Base-by-base conservation (phyloP, 2,113 vertebrate species). In the Phaethon lepturus region DNA sequence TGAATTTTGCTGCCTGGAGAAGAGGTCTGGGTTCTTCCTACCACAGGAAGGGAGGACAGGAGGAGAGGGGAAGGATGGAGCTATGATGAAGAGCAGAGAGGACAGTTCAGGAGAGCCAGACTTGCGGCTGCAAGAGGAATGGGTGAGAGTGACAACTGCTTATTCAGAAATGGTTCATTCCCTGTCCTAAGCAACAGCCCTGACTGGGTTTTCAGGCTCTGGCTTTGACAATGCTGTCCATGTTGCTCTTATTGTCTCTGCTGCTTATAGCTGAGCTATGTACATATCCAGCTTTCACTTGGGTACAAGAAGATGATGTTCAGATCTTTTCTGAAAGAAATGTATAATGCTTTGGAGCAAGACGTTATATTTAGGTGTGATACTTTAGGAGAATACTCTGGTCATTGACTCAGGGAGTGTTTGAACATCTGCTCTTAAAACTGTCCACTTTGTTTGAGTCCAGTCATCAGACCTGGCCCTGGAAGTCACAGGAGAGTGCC, bases 401-500 rank as follows among this genome's bases (percentile, higher is more conserved):
- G 26, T 77, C 53, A 60, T 69, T 58, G 33, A 73, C 33, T 84
- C 13, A 45, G 68, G 19, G 38, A 66, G 9, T 16, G 8, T 90
- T 85, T 84, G 59, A 81, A 66, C 11, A 60, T 78, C 77, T 58
- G 8, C 31, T 91, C 16, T 85, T 63, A 38, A 81, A 63, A 74
- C 9, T 25, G 26, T 62, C 38, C 7, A 38, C 14, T 90, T 85
- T 42, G 9, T 81, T 62, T 64, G 45, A 81, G 26, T 87, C 33
- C 17, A 13, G 38, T 47, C 47, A 40, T 44, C 2, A 1, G 10
- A 52, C 11, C 33, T 72, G 85, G n/a, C 13, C 12, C 60, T 75
- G 29, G 19, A 68, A 88, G n/a, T 42, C 14, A 23, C 47, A 67
- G 38, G 47, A 0, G 0, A n/a, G 22, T 33, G 14, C 14, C 29